These are phyloP conservation scores for Eptatretus burgeri DNA, from an alignment of 2,113 vertebrate species.

Conservation along the genomic window DNA sequence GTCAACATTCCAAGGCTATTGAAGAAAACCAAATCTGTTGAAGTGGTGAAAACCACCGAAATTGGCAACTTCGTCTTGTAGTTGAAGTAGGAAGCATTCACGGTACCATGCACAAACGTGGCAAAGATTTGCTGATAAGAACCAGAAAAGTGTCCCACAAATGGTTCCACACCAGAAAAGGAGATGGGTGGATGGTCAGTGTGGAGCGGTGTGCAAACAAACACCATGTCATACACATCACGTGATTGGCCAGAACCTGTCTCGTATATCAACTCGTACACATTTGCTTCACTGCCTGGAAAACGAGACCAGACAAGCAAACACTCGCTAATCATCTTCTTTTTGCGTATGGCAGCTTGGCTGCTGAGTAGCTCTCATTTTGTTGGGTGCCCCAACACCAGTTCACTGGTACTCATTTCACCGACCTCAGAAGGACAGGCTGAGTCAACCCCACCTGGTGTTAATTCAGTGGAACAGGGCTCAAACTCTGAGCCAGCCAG, in stretches of 20 bases:
- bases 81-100: conserved; percentile 76
- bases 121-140: conserved; percentile 42
- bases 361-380: no score
- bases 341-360: no score
- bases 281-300: background rate
- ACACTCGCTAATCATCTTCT: no score
- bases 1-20: conserved; percentile 48
- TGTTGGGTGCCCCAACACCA: no score
- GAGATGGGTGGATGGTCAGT: conserved; percentile 24
- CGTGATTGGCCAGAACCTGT: conserved; percentile 16
- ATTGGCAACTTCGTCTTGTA: conserved; percentile 71
- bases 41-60: conserved; percentile 46
- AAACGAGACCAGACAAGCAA: background rate
- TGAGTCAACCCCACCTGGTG: no score
- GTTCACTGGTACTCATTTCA: no score
- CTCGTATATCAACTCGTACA: conserved; percentile 21
- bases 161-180: conserved; percentile 35
- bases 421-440: no score
- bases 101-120: conserved; percentile 70
- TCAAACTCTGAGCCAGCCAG: no score
- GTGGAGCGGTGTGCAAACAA: conserved; percentile 42
- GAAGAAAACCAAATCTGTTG: conserved; percentile 40
- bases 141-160: conserved; percentile 21
- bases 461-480: no score
- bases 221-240: conserved; percentile 51